Evolutionary conservation across 2,113 vertebrate genomes (phyloP), one percentile per base, ranked within the genome.

Genomic region (Perca flavescens): DNA sequence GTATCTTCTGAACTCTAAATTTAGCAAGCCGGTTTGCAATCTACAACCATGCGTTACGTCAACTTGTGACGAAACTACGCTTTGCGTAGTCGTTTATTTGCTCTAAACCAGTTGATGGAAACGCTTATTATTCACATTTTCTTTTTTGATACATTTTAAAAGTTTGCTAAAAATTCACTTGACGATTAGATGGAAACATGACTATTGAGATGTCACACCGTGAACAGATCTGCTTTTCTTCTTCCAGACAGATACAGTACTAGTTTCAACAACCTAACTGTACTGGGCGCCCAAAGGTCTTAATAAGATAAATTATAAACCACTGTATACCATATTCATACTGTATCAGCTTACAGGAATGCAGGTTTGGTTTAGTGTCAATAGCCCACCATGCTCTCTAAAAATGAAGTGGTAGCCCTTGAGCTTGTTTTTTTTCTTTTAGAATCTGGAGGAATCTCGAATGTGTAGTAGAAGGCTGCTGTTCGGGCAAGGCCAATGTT

Each of bases 401-500:
- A 66, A 74, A 52, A 19, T 9, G 43, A 65, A 15, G 67, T 49
- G 31, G 22, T 50, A 17, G 19, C 14, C 7, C 49, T 52, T 28
- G 49, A 17, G 28, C 6, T 76, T 53, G 6, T 56, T 50, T 57
- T 50, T 57, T 71, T 22, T 63, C 22, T 66, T 52, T 49, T 49
- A 62, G 40, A 25, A 36, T 74, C 43, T 71, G 34, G 67, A 50
- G 9, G 12, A 67, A 46, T 63, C 14, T 70, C 19, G 47, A 62
- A 47, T 74, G 31, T 80, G 56, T 72, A 65, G 25, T 21, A 14
- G 12, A 50, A 61, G 49, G 7, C 54, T 34, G 25, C 53, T 65
- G 53, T 54, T 78, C 53, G 8, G 31, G 54, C 61, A 66, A 77
- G 21, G 34, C 12, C 12, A 6, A 2, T 63, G 15, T 57, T 47